Evolutionary conservation across 1,140 invertebrate genomes (phyloP).

Genomic region (Anadara kagoshimensis): DNA sequence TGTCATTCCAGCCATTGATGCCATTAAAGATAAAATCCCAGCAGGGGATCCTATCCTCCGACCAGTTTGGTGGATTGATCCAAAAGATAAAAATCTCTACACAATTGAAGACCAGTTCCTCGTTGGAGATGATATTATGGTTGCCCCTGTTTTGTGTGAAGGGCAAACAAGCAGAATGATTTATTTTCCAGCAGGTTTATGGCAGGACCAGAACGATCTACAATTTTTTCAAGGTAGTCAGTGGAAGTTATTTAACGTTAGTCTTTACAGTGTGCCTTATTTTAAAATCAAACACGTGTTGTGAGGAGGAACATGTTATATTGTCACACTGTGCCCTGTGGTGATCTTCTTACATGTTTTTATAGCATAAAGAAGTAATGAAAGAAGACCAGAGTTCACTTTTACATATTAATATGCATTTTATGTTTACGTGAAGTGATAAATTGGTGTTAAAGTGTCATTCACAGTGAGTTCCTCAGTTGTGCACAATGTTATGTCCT

Average conservation of each 20-base stretch:
- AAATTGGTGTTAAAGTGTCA: too few relatives aligned
- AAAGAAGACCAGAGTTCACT: too few relatives aligned
- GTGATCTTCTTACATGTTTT: too few relatives aligned
- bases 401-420: too few relatives aligned
- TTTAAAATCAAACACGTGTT: slow-evolving; percentile 14
- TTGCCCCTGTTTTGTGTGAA: slow-evolving; percentile 86
- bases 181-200: slow-evolving; percentile 75
- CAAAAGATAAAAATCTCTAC: slow-evolving; percentile 85
- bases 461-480: too few relatives aligned
- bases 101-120: slow-evolving; percentile 88
- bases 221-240: slow-evolving; percentile 41
- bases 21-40: slow-evolving; percentile 78
- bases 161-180: slow-evolving; percentile 80
- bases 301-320: too few relatives aligned
- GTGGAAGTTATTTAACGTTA: slow-evolving; percentile 36
- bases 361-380: too few relatives aligned
- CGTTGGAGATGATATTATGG: slow-evolving; percentile 86
- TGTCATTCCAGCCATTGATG: slow-evolving; percentile 76
- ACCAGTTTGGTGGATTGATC: slow-evolving; percentile 93
- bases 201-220: slow-evolving; percentile 43
- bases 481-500: too few relatives aligned
- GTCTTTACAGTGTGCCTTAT: slow-evolving; percentile 37
- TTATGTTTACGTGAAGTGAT: too few relatives aligned
- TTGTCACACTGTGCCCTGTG: too few relatives aligned
- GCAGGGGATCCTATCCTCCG: slow-evolving; percentile 81